These are phyloP conservation scores for Tetragonula carbonaria DNA, from an alignment of 2,888 invertebrate species.

Conservation along the genomic window DNA sequence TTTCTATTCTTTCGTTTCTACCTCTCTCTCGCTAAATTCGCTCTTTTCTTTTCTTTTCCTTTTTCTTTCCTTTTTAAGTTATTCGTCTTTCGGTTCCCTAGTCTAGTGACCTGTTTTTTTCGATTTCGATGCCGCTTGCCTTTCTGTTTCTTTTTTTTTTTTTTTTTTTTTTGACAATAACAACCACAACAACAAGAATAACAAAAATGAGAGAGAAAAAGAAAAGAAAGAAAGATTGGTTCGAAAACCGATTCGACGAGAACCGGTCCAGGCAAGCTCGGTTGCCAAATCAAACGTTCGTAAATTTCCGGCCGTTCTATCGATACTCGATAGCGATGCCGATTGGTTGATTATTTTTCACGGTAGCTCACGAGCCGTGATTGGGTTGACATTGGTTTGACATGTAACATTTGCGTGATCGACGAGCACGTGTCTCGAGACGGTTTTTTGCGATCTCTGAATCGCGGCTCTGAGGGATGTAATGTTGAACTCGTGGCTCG, in stretches of 20 bases:
- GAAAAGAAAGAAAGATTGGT: not conserved
- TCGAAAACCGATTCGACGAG: constrained; percentile 1
- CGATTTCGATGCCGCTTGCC: constrained; percentile 17
- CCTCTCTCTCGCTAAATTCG: constrained; percentile 19
- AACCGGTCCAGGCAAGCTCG: constrained; percentile 3
- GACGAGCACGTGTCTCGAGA: constrained; percentile 19
- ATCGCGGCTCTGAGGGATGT: not conserved
- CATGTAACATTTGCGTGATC: not conserved
- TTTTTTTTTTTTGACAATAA: no score
- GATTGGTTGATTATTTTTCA: constrained; percentile 35
- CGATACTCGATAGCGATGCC: constrained; percentile 45
- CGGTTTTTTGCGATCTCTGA: constrained; percentile 19
- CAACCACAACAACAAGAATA: not conserved
- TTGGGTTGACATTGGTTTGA: constrained; percentile 18
- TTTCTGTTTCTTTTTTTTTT: not conserved
- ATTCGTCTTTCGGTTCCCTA: not conserved
- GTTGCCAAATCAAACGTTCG: constrained; percentile 47
- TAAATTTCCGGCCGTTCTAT: constrained; percentile 15
- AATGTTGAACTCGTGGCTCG: not conserved
- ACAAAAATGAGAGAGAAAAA: not conserved
- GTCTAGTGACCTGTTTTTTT: constrained; percentile 20
- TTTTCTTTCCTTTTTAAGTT: not conserved
- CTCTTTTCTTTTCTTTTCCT: not conserved
- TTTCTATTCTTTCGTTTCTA: not conserved
- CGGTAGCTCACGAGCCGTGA: constrained; percentile 24